phyloP scores from a whole-genome alignment of 2,113 vertebrate species.

The Chauna torquata region DNA sequence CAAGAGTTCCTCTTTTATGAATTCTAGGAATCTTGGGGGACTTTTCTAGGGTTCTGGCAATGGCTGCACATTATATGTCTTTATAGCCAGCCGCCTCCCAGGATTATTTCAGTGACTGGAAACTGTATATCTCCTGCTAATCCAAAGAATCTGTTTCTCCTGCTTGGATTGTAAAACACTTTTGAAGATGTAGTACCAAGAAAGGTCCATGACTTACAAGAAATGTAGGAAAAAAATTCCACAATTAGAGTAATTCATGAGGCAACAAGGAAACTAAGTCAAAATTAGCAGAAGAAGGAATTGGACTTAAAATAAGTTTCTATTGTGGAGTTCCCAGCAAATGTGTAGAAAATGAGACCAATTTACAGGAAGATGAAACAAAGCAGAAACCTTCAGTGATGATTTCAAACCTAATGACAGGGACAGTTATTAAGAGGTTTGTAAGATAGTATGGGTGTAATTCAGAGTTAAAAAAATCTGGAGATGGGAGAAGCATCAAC shows the following conservation, averaged over 20 bases:
- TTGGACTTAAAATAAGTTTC: background rate
- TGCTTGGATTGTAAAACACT: background rate
- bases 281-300: background rate
- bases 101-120: background rate
- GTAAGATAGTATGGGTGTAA: background rate
- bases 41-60: background rate
- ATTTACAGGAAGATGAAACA: background rate
- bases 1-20: fast-evolving
- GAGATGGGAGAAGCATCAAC: background rate
- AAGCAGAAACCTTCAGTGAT: background rate
- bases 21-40: background rate
- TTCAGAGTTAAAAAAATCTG: background rate
- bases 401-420: background rate
- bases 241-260: background rate
- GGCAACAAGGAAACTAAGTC: background rate
- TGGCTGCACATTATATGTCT: background rate
- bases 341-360: background rate
- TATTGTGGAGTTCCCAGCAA: background rate
- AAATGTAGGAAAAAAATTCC: background rate
- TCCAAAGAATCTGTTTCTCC: background rate
- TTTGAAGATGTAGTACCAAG: background rate
- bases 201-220: background rate
- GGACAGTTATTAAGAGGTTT: background rate
- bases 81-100: background rate
- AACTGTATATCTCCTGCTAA: background rate